These are phyloP conservation scores for Microctonus hyperodae DNA, from an alignment of 2,888 invertebrate species.

Conservation along the genomic window DNA sequence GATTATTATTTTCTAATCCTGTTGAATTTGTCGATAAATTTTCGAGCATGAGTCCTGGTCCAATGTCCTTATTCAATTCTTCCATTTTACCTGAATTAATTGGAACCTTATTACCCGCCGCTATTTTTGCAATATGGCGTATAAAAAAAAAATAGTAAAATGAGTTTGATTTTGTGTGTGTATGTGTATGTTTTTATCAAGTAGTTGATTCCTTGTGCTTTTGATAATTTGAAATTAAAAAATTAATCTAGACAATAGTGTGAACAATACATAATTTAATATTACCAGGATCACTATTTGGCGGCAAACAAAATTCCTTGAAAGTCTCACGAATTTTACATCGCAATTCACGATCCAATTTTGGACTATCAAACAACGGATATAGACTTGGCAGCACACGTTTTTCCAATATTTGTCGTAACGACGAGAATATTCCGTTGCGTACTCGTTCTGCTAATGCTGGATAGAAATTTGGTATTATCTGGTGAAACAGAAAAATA, in stretches of 20 bases:
- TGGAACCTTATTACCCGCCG: constrained; percentile 59
- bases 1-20: constrained; percentile 63
- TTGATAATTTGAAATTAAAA: no score
- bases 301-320: constrained; percentile 82
- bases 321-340: constrained; percentile 89
- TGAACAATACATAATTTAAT: constrained; percentile 25
- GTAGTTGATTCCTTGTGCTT: no score
- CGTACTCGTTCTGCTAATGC: constrained; percentile 79
- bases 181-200: no score
- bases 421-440: constrained; percentile 81
- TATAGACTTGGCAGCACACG: constrained; percentile 87
- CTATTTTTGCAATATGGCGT: constrained; percentile 49
- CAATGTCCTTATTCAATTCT: constrained; percentile 57
- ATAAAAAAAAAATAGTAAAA: constrained; percentile 24
- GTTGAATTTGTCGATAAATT: constrained; percentile 42
- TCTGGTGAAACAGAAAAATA: constrained; percentile 65
- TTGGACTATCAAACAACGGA: constrained; percentile 87
- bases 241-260: no score
- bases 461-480: constrained; percentile 88
- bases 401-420: constrained; percentile 88
- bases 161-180: not conserved
- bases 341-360: constrained; percentile 83
- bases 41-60: constrained; percentile 53
- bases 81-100: constrained; percentile 63
- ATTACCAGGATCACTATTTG: constrained; percentile 66